A percentile compares a stretch with the other conserved stretches of the same genome.
Evolutionary conservation across 2,888 invertebrate species (phyloP).

Genomic region (Chalcosyrphus nemorum): DNA sequence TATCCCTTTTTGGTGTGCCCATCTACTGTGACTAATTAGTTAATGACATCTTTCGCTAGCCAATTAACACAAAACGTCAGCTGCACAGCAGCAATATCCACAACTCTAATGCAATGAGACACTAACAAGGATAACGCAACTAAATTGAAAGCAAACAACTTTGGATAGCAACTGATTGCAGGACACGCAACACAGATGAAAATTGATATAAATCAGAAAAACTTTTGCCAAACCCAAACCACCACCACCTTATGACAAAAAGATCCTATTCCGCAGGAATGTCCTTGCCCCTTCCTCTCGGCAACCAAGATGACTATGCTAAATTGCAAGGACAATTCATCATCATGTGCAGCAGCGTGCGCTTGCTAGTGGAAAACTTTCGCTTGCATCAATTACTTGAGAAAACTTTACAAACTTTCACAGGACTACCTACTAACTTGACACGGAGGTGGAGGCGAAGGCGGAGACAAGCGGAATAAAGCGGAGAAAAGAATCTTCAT

Average conservation of each 20-base stretch:
- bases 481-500: slow-evolving; percentile 22
- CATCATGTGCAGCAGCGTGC: slow-evolving; percentile 28
- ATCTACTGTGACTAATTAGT: slow-evolving; percentile 20
- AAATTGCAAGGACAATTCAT: slow-evolving; percentile 68
- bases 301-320: slow-evolving; percentile 17
- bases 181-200: slow-evolving; percentile 67
- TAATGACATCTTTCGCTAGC: slow-evolving; percentile 17
- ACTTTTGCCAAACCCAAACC: too few relatives aligned
- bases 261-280: slow-evolving; percentile 37
- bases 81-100: slow-evolving; percentile 31
- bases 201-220: slow-evolving; percentile 71
- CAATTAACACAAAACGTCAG: slow-evolving; percentile 46
- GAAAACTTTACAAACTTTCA: slow-evolving; percentile 59
- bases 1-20: not conserved
- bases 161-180: slow-evolving; percentile 57
- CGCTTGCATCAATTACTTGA: slow-evolving; percentile 71
- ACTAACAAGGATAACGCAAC: slow-evolving; percentile 42
- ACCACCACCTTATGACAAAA: slow-evolving; percentile 14
- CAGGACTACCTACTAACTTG: slow-evolving; percentile 47
- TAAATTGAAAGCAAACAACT: slow-evolving; percentile 68
- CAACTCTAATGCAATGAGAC: slow-evolving; percentile 42
- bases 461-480: not conserved
- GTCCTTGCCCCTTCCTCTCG: slow-evolving; percentile 11
- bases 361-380: slow-evolving; percentile 48
- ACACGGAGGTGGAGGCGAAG: not conserved